These are phyloP conservation scores for Gallinago undulata DNA, from an alignment of 2,113 vertebrate genomes.

Conservation along the genomic window DNA sequence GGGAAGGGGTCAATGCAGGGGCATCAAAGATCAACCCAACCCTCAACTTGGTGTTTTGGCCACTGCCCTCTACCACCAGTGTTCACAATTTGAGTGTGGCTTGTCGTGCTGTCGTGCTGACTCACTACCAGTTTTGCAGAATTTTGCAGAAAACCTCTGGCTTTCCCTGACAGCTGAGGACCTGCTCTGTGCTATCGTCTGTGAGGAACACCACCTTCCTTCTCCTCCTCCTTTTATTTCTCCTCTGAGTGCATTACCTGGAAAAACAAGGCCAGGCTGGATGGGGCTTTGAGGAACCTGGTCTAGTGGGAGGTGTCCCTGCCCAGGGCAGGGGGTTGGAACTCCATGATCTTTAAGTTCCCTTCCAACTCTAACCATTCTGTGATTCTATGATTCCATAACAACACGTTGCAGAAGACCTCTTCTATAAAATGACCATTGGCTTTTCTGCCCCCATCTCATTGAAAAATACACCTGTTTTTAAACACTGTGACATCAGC, in stretches of 20 bases:
- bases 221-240: neutral
- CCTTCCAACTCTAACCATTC: too few species aligned
- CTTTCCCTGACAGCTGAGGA: neutral
- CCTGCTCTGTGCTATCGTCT: neutral
- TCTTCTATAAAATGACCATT: neutral
- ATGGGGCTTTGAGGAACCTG: too few species aligned
- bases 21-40: fast-evolving
- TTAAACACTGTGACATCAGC: neutral
- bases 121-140: neutral
- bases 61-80: fast-evolving
- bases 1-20: neutral
- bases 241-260: neutral
- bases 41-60: neutral
- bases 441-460: neutral
- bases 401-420: neutral
- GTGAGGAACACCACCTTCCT: neutral
- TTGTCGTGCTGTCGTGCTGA: neutral
- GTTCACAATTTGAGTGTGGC: fast-evolving
- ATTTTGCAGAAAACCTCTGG: neutral
- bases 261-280: neutral
- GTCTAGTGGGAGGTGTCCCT: too few species aligned
- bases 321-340: too few species aligned
- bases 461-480: neutral
- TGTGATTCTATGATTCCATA: too few species aligned
- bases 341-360: too few species aligned